Conservation (phyloP, 2,113 vertebrate species). For the Toxotes jaculatrix region DNA sequence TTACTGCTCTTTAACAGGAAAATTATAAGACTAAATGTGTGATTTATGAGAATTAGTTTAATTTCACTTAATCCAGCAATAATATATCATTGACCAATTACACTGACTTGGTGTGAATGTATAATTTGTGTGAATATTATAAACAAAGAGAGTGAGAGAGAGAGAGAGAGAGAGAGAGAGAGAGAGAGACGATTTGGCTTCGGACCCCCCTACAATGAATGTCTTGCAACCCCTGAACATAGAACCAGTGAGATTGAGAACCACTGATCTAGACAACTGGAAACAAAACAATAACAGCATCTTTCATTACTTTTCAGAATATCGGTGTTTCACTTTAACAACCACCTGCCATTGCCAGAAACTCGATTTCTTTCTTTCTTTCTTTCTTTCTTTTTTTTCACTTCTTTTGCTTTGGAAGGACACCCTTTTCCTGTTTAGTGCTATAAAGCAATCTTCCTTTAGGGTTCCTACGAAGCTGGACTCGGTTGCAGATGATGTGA, state of each 20-base stretch:
- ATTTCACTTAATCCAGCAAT: constrained; percentile 25
- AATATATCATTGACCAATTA: constrained; percentile 17
- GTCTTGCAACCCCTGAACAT: background rate
- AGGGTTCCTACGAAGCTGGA: background rate
- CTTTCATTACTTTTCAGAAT: background rate
- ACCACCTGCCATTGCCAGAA: background rate
- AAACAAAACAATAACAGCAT: background rate
- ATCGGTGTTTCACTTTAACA: background rate
- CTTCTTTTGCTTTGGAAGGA: background rate
- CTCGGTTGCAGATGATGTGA: background rate
- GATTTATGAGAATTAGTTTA: constrained; percentile 19
- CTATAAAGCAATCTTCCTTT: background rate
- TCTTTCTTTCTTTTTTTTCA: background rate
- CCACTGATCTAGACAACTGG: background rate
- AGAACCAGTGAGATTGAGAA: background rate
- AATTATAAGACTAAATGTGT: constrained; percentile 11
- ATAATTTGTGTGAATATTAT: constrained; percentile 6
- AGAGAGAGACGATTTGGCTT: background rate
- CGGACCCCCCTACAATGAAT: background rate
- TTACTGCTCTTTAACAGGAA: constrained; percentile 13
- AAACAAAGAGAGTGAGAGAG: constrained; percentile 12
- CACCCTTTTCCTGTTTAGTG: constrained; percentile 1
- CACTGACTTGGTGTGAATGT: background rate
- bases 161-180: background rate
- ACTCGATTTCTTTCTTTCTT: too few relatives aligned